Conservation (phyloP, 1,140 invertebrate genomes). For the Leptopilina boulardi region DNA sequence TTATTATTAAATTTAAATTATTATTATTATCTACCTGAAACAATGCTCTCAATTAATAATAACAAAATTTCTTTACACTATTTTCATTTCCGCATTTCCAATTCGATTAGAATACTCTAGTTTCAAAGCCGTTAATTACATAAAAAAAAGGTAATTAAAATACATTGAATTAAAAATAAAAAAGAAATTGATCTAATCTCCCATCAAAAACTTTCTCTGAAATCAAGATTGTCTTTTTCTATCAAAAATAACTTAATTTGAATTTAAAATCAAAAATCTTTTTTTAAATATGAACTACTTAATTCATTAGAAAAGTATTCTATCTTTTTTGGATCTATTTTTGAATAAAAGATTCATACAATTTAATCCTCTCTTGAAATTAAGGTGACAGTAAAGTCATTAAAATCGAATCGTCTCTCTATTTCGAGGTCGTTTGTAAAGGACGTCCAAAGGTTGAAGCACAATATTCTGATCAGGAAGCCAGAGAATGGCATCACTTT, state of each 20-base stretch:
- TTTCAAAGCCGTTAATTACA: not conserved
- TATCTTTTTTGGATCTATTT: too few species aligned
- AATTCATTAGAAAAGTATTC: too few species aligned
- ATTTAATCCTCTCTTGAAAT: too few species aligned
- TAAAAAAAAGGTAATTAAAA: not conserved
- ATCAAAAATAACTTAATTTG: too few species aligned
- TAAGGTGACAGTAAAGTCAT: slow-evolving; percentile 34
- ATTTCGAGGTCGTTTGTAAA: slow-evolving; percentile 60
- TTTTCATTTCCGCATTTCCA: slow-evolving; percentile 28
- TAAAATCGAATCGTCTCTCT: slow-evolving; percentile 35
- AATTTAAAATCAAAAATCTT: too few species aligned
- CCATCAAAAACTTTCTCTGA: too few species aligned
- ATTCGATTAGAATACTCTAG: not conserved
- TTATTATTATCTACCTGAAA: not conserved
- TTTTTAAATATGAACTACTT: too few species aligned
- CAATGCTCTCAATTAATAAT: not conserved
- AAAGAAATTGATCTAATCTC: too few species aligned
- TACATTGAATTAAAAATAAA: not conserved
- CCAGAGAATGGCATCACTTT: slow-evolving; percentile 62
- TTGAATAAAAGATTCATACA: too few species aligned
- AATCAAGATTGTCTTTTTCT: too few species aligned
- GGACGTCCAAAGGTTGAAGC: slow-evolving; percentile 53
- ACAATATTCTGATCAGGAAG: slow-evolving; percentile 56
- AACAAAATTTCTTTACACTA: not conserved
- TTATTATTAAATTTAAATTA: not conserved